Conservation (phyloP, 1,140 invertebrate genomes). For the Bicyclus anynana region DNA sequence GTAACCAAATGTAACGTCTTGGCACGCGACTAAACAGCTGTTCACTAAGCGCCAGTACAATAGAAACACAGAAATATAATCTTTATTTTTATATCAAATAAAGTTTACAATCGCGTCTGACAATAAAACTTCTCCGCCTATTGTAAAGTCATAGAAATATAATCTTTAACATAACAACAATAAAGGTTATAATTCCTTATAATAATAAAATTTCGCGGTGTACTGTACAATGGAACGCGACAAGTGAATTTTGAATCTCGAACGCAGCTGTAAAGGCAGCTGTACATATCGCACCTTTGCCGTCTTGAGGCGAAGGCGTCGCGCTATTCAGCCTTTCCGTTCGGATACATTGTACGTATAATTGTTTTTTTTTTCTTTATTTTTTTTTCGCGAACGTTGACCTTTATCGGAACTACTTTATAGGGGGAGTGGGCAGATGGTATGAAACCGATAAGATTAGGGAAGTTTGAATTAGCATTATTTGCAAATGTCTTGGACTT, state of each 20-base stretch:
- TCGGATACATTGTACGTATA: background rate
- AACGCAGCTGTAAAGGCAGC: conserved; percentile 33
- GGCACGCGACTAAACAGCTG: conserved; percentile 32
- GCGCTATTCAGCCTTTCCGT: conserved; percentile 1
- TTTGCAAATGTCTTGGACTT: background rate
- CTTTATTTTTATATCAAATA: background rate
- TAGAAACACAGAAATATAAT: background rate
- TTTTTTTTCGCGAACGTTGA: conserved; percentile 32
- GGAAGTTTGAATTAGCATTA: background rate
- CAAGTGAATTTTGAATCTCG: conserved; percentile 36
- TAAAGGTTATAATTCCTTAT: background rate
- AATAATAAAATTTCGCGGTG: background rate
- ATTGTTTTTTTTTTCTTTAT: background rate
- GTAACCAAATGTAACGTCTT: conserved; percentile 34
- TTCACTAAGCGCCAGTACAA: background rate
- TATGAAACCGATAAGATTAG: conserved; percentile 9
- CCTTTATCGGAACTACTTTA: conserved; percentile 25
- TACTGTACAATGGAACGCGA: conserved; percentile 12
- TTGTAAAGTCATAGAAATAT: background rate
- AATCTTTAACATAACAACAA: background rate
- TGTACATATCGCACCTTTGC: conserved; percentile 34
- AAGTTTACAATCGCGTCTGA: background rate
- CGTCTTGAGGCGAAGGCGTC: conserved; percentile 30
- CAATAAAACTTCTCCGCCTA: no score
- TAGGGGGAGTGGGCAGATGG: conserved; percentile 15